Percentiles rank a stretch among this genome's conserved stretches.
phyloP scores from a whole-genome alignment of 1,140 invertebrate species.

The Zaprionus capensis region DNA sequence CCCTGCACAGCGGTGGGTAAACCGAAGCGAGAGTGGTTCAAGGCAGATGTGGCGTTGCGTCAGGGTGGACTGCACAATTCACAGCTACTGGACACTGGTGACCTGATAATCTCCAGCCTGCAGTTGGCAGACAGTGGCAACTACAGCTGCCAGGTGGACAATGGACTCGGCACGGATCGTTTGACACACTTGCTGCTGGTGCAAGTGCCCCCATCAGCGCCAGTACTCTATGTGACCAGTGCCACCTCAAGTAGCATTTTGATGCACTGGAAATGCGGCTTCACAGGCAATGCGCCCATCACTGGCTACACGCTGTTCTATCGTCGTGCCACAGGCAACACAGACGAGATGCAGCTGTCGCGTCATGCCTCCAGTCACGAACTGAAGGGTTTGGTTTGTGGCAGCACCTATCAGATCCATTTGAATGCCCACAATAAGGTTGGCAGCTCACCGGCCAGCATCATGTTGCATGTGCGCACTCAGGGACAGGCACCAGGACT shows the following conservation, averaged over 20 bases:
- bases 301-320: slow-evolving; percentile 89
- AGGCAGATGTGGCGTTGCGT: slow-evolving; percentile 85
- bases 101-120: slow-evolving; percentile 87
- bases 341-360: slow-evolving; percentile 88
- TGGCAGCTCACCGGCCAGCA: slow-evolving; percentile 89
- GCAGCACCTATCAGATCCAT: slow-evolving; percentile 90
- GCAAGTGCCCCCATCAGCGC: slow-evolving; percentile 89
- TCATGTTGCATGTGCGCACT: slow-evolving; percentile 88
- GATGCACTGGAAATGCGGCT: slow-evolving; percentile 89
- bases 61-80: slow-evolving; percentile 86
- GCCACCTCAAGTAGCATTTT: slow-evolving; percentile 89
- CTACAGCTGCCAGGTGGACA: slow-evolving; percentile 91
- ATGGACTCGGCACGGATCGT: slow-evolving; percentile 89
- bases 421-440: slow-evolving; percentile 90
- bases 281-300: slow-evolving; percentile 88
- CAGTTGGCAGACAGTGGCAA: slow-evolving; percentile 89
- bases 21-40: slow-evolving; percentile 88
- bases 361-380: slow-evolving; percentile 88
- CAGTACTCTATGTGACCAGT: slow-evolving; percentile 89
- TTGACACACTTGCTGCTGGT: slow-evolving; percentile 87
- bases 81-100: slow-evolving; percentile 87
- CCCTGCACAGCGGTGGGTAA: slow-evolving; percentile 88
- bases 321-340: slow-evolving; percentile 87
- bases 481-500: slow-evolving; percentile 89
- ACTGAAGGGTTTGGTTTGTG: slow-evolving; percentile 89